Evolutionary conservation across 2,797 vertebrate genomes (phyloP), one percentile per base, ranked within the genome.

Genomic region (Pipistrellus pygmaeus): DNA sequence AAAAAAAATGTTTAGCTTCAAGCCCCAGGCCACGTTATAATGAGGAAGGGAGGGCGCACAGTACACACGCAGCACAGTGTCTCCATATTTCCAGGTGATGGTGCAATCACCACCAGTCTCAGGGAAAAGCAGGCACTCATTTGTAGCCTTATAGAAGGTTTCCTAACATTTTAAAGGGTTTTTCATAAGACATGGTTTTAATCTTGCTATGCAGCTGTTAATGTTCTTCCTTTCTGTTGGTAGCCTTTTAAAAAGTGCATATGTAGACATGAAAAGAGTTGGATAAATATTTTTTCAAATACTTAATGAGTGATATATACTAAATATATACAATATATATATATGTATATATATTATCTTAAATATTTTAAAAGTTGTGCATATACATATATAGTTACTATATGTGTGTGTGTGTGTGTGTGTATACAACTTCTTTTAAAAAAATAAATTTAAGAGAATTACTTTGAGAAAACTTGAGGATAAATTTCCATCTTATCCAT

Each of bases 11-110:
- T 96, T 95, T 51, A 97, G 62, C 82, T 97, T 81, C 83, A 90
- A 96, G 97, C 98, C 96, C 96, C 80, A 0, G 98, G 98, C 93
- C 97, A 97, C 83, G 15, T 97, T 98, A 97, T 98, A 98, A 98
- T 98, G 97, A 98, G 97, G 69, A 84, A 82, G 86, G 93, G 93
- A 96, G 64, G 4, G 38, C 93, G 66, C n/a, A 55, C 14, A 10
- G 87, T 53, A 18, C 73, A 51, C 87, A 25, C 0, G 6, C 44
- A 94, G 88, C 62, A 6, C 72, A 76, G 68, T 73, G 38, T 92
- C 82, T 78, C 90, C 88, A 9, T 38, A 11, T 81, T 97, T 97
- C 90, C 64, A 57, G 75, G 92, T 6, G 27, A 71, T 62, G 73
- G 77, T 86, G 68, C 44, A 85, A 10, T 87, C 93, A 68, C 46